Evolutionary conservation across 2,888 invertebrate genomes (phyloP).

Genomic region (Caenorhabditis sinica): DNA sequence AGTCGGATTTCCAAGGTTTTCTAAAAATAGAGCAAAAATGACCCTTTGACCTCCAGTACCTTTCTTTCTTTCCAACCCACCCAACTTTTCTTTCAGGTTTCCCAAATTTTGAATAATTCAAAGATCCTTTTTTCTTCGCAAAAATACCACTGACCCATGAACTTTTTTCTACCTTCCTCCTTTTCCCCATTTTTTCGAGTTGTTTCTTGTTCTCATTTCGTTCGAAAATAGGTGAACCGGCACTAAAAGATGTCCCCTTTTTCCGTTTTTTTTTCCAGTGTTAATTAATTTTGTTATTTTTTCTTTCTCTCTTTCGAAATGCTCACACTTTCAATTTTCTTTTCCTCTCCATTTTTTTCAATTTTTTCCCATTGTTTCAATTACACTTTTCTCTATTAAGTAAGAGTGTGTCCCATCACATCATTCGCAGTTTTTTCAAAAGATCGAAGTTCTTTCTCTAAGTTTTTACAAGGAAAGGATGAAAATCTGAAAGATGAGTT

Average conservation of each 20-base stretch:
- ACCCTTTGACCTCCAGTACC: not conserved
- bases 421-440: too few species aligned
- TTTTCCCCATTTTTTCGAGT: too few species aligned
- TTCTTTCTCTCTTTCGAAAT: not conserved
- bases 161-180: not conserved
- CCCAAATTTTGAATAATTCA: not conserved
- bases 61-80: not conserved
- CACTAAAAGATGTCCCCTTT: not conserved
- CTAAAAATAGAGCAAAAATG: not conserved
- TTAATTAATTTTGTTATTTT: conserved; percentile 9
- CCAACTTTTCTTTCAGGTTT: too few species aligned
- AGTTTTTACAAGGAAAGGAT: too few species aligned
- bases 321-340: conserved; percentile 4
- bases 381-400: not conserved
- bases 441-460: too few species aligned
- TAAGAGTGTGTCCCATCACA: too few species aligned
- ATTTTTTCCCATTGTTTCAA: not conserved
- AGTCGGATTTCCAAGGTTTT: not conserved
- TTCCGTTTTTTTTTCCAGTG: not conserved
- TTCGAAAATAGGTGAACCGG: conserved; percentile 6
- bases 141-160: not conserved
- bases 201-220: too few species aligned
- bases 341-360: too few species aligned
- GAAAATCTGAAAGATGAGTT: too few species aligned
- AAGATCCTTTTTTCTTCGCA: not conserved